Conservation (phyloP, 2,797 vertebrate species). For the Zenarchopterus dispar region DNA sequence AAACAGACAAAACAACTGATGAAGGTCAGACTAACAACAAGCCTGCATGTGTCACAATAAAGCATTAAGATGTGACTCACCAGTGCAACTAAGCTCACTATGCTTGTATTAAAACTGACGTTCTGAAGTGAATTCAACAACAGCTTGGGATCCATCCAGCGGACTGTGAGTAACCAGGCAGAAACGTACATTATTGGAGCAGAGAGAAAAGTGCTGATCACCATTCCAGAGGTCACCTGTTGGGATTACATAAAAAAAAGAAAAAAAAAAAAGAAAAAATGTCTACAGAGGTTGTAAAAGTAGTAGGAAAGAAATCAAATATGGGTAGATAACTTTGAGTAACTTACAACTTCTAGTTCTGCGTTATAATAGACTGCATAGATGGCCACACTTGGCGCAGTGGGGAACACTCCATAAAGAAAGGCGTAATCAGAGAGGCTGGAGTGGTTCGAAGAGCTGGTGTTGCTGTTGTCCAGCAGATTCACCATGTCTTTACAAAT, state of each 20-base stretch:
- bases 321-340: neutral
- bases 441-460: constrained; percentile 85
- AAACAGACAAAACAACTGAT: neutral
- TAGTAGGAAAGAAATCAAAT: neutral
- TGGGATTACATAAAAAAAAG: constrained; percentile 24
- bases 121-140: constrained; percentile 89
- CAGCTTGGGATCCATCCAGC: constrained; percentile 88
- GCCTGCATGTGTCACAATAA: neutral
- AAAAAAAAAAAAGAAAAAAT: neutral
- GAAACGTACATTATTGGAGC: constrained; percentile 98
- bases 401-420: constrained; percentile 95
- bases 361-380: constrained; percentile 96
- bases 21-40: neutral
- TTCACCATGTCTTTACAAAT: constrained; percentile 96
- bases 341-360: constrained; percentile 96
- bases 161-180: constrained; percentile 94
- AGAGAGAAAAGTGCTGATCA: constrained; percentile 96
- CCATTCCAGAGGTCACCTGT: constrained; percentile 96
- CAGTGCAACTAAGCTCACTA: constrained; percentile 91
- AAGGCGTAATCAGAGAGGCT: constrained; percentile 97
- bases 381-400: constrained; percentile 96
- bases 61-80: constrained; percentile 79
- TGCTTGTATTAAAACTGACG: constrained; percentile 94
- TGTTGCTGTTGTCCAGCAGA: constrained; percentile 86
- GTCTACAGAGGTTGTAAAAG: neutral